Conservation (phyloP, 1,140 invertebrate species). For the Brachionus angularis region DNA sequence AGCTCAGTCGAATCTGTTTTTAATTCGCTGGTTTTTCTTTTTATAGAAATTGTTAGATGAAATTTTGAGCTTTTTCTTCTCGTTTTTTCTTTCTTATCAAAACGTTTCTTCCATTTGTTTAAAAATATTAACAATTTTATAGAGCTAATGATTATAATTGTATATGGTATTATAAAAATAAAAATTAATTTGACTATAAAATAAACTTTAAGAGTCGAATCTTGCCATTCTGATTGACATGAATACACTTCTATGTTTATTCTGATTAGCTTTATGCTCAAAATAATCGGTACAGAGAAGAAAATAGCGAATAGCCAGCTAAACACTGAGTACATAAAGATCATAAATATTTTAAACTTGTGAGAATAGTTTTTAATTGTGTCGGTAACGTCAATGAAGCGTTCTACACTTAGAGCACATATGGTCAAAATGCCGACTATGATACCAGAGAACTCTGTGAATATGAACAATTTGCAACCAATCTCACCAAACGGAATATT, state of each 20-base stretch:
- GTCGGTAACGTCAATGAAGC: not conserved
- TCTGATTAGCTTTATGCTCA: not conserved
- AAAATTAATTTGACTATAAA: not conserved
- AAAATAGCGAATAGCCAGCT: not conserved
- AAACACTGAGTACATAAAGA: not conserved
- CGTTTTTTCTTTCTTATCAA: not conserved
- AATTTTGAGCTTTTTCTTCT: not conserved
- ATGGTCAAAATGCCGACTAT: not conserved
- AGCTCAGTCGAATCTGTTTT: not conserved
- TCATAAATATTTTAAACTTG: not conserved
- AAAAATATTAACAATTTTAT: not conserved
- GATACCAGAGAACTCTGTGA: not conserved
- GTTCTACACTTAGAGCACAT: not conserved
- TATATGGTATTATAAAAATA: not conserved
- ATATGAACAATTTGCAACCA: conserved; percentile 12
- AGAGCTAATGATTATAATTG: not conserved
- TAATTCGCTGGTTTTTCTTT: not conserved
- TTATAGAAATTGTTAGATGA: not conserved
- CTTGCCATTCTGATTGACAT: not conserved
- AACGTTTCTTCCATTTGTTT: not conserved
- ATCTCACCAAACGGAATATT: not conserved
- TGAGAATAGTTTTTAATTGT: not conserved
- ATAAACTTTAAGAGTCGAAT: not conserved
- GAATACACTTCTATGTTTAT: not conserved
- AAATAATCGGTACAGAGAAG: not conserved